Base-by-base conservation (phyloP, 2,113 vertebrate species). In the Psittacula cyanocephala region DNA sequence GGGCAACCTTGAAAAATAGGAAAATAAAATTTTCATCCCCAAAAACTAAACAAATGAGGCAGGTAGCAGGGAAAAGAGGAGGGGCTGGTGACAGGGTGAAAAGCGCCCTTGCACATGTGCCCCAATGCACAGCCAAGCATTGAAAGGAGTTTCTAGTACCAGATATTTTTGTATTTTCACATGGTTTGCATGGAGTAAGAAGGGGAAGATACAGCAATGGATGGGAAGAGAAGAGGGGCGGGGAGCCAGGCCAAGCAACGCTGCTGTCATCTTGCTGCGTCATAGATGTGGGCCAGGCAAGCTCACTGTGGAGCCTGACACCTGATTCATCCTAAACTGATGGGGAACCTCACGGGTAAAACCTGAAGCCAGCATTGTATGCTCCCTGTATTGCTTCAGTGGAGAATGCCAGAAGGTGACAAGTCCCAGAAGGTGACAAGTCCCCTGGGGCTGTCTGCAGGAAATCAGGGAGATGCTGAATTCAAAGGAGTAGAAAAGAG, bases 341-440 rank as follows among this genome's bases (percentile, higher is more conserved):
- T 6, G 47, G 25, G n/a, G 9, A 78, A 13, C 50, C 8, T 59
- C 33, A 59, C 24, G 33, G 1, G 52, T 25, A 41, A 79, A 27
- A 68, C 25, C 47, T 19, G 37, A 22, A 23, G 31, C 4, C 28
- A 41, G 17, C 33, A 28, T 63, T 0, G 1, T 7, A 11, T 2
- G 0, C 33, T 35, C 83, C 19, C 46, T 71, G 33, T 13, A 3
- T 43, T 7, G 11, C 65, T 78, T 52, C 41, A 31, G 41, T 19
- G 74, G 65, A 75, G 44, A 10, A 52, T 72, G 50, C 13, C 68
- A 80, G 90, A 46, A 71, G 28, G 28, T 1, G 2, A 5, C 0
- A 0, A n/a, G 53, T 28, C 14, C 27, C 53, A 80, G 90, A 46
- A 71, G 28, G 28, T 1, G 2, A 5, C 0, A 0, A n/a, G 53